Evolutionary conservation across 2,113 vertebrate genomes (phyloP).

Genomic region (Dipodomys stephensi): DNA sequence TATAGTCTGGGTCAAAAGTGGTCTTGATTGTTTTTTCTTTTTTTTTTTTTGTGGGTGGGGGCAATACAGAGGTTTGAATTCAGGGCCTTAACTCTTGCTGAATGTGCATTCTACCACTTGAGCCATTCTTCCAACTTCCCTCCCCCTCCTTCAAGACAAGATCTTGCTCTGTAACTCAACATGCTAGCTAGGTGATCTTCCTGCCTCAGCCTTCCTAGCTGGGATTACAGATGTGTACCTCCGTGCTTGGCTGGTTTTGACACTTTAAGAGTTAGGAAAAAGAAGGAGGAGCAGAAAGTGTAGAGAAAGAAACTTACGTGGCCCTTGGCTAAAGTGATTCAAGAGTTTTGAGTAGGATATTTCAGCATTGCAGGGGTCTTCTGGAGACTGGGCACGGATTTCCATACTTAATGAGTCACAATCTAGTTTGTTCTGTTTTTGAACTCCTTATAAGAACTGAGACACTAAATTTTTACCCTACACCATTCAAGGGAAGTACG

Average conservation of each 20-base stretch:
- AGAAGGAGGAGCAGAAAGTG: not conserved
- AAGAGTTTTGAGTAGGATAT: not conserved
- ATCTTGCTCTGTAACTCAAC: not conserved
- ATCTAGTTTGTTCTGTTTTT: not conserved
- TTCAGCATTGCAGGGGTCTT: not conserved
- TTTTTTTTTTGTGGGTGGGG: not conserved
- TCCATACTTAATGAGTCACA: not conserved
- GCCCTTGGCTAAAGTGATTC: not conserved
- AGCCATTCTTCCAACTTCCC: too few relatives aligned
- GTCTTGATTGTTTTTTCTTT: not conserved
- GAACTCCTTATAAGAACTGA: constrained; percentile 4
- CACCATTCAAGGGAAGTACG: not conserved
- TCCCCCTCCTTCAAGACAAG: not conserved
- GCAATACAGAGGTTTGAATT: too few relatives aligned
- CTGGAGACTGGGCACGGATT: not conserved
- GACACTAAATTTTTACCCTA: not conserved
- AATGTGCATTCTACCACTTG: too few relatives aligned
- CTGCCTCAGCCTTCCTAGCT: not conserved
- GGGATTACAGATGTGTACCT: too few relatives aligned
- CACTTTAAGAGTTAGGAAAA: not conserved
- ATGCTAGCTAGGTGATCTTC: not conserved
- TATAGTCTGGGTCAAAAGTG: not conserved
- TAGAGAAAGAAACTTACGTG: not conserved
- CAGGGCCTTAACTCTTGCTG: too few relatives aligned
- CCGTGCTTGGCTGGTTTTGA: not conserved